Evolutionary conservation across 1,140 invertebrate genomes (phyloP), one percentile per base, ranked within the genome.

Genomic region (Neodiprion lecontei): DNA sequence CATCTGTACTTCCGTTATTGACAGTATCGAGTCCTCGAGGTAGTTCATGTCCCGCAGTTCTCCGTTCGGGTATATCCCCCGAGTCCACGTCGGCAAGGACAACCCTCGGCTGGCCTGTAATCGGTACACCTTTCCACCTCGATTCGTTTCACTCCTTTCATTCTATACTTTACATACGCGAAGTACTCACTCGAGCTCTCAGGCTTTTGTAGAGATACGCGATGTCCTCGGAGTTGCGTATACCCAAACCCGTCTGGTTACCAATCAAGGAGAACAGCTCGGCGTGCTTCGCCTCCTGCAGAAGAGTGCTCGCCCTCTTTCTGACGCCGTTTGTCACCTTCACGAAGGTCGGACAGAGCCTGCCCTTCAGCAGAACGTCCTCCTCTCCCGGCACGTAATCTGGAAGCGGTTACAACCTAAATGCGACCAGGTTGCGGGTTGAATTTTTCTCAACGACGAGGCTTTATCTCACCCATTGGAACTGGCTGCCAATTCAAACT

Each of bases 401-500:
- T 88, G 70, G 14, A 79, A 23, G 67, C 71, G 48, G 40, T 17
- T 69, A 70, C 2, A 21, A 73, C 48, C n/a, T 67, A 65, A 72
- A 53, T 73, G 53, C n/a, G 50, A 48, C 74, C 17, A 74, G 48
- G 40, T 50, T 70, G 0, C 48, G 61, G 8, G 14, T 5, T 40
- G 28, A 5, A 40, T 40, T 40, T 40, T 40, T 40, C 28, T 21
- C 17, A 21, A 21, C 17, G 17, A 21, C 17, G 17, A 21, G 17
- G 61, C n/a, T 68, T 4, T 10, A 69, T 48, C 68, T 47, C 80
- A 84, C 84, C 80, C 21, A 79, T 81, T 47, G 91, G 90, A 74
- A 92, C 86, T 1, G 91, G 91, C 76, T 92, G 91, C 91, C 91
- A 92, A 1, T 77, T 70, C 0, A 92, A 76, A 21, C 88, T 73